A percentile compares a stretch with the other conserved stretches of the same genome.
phyloP scores from a whole-genome alignment of 2,888 invertebrate species.

The Nymphalis urticae region DNA sequence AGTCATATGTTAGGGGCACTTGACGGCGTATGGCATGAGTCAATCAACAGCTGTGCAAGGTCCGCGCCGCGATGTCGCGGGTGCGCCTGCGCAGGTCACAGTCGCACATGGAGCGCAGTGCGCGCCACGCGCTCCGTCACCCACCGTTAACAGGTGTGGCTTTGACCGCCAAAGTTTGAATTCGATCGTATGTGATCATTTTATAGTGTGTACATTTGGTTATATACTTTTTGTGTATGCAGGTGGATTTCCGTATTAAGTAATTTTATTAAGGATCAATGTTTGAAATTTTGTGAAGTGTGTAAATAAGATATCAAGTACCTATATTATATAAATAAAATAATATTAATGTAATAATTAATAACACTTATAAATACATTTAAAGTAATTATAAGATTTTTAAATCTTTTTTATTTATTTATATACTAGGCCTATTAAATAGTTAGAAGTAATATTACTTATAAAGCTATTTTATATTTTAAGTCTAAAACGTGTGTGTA shows the following conservation, averaged over 20 bases:
- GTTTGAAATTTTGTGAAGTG: too few species aligned
- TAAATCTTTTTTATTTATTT: too few species aligned
- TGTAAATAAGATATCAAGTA: too few species aligned
- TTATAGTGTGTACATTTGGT: constrained; percentile 16
- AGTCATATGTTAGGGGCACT: constrained; percentile 22
- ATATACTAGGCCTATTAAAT: too few species aligned
- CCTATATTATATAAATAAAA: too few species aligned
- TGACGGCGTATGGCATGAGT: constrained; percentile 41
- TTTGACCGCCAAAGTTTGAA: constrained; percentile 37
- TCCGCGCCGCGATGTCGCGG: constrained; percentile 40
- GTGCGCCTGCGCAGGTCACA: constrained; percentile 44
- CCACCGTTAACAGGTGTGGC: constrained; percentile 38
- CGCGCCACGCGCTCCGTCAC: constrained; percentile 62
- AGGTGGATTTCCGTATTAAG: neutral
- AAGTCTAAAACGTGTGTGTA: neutral
- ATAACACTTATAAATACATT: too few species aligned
- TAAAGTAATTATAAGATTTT: too few species aligned
- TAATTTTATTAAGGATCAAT: too few species aligned
- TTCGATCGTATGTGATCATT: constrained; percentile 48
- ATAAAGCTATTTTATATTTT: too few species aligned
- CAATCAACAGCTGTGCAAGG: constrained; percentile 44
- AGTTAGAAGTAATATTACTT: too few species aligned
- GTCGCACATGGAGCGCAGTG: constrained; percentile 64
- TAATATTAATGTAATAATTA: too few species aligned
- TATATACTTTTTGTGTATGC: constrained; percentile 14